These are phyloP conservation scores for Trypoxylus dichotomus DNA, from an alignment of 1,140 invertebrate genomes.

Conservation along the genomic window DNA sequence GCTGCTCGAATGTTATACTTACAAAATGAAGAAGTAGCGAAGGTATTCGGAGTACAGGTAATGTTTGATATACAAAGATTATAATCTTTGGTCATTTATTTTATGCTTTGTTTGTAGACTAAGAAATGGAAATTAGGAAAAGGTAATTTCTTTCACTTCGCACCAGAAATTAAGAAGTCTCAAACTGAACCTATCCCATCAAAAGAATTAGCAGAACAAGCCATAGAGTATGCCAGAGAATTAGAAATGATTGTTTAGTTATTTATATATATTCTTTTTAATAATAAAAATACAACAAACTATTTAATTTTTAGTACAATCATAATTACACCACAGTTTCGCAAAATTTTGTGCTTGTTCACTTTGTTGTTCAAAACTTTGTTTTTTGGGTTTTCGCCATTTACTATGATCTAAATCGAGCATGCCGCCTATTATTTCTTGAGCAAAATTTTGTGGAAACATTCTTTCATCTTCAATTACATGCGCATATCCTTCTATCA, in stretches of 20 bases:
- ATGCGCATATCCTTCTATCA: slow-evolving; percentile 89
- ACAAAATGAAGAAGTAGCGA: slow-evolving; percentile 71
- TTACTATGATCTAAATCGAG: slow-evolving; percentile 80
- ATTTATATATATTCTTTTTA: slow-evolving; percentile 27
- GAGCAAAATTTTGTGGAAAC: slow-evolving; percentile 90
- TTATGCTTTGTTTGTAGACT: slow-evolving; percentile 54
- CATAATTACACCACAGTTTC: slow-evolving; percentile 66
- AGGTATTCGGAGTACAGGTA: slow-evolving; percentile 78
- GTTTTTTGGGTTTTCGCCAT: slow-evolving; percentile 80
- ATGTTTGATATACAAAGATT: slow-evolving; percentile 27
- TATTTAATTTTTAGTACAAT: slow-evolving; percentile 52
- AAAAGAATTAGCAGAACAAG: slow-evolving; percentile 84
- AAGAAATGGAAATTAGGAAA: slow-evolving; percentile 75
- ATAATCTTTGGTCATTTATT: background rate
- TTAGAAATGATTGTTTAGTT: slow-evolving; percentile 98
- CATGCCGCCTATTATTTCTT: slow-evolving; percentile 95
- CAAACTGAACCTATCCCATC: slow-evolving; percentile 85
- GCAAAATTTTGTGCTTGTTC: slow-evolving; percentile 69
- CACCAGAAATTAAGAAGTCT: slow-evolving; percentile 70
- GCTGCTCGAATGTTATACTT: slow-evolving; percentile 91
- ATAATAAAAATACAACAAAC: background rate
- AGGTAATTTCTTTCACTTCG: slow-evolving; percentile 83
- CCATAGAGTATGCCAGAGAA: slow-evolving; percentile 96
- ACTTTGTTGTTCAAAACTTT: slow-evolving; percentile 71
- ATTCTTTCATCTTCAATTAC: slow-evolving; percentile 91